Conservation (phyloP, 2,888 invertebrate species). For the Platypus cylindrus region DNA sequence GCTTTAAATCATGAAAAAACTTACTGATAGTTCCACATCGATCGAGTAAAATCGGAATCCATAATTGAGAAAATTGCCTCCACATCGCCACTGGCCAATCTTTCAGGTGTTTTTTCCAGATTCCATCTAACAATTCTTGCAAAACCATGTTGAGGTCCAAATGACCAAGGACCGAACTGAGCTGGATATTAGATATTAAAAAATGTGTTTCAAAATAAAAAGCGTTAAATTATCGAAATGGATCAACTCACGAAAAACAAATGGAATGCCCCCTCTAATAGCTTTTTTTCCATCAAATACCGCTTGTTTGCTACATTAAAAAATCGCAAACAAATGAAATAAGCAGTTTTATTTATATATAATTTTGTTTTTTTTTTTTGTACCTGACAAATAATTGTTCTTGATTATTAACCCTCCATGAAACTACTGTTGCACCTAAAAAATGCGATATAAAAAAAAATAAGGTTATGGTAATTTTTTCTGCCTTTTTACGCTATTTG, state of each 20-base stretch:
- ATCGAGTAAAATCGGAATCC: conserved; percentile 84
- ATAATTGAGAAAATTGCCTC: conserved; percentile 84
- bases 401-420: conserved; percentile 92
- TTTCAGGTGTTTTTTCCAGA: conserved; percentile 76
- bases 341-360: not conserved
- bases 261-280: conserved; percentile 91
- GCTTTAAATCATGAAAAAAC: conserved; percentile 29
- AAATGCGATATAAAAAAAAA: conserved; percentile 17
- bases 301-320: conserved; percentile 72
- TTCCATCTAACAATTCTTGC: conserved; percentile 87
- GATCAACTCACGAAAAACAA: conserved; percentile 85
- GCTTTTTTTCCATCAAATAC: conserved; percentile 93
- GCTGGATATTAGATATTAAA: conserved; percentile 47
- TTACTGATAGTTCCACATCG: conserved; percentile 90
- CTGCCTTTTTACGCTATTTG: conserved; percentile 11
- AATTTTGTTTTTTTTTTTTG: conserved; percentile 27
- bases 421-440: conserved; percentile 89
- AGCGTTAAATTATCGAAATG: too few relatives aligned
- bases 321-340: conserved; percentile 1
- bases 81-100: conserved; percentile 80
- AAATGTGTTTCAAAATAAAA: not conserved
- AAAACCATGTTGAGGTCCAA: conserved; percentile 94
- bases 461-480: conserved; percentile 28
- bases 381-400: conserved; percentile 95
- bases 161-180: conserved; percentile 90